Percentiles rank a stretch among this genome's conserved stretches.
Conservation (phyloP, 2,797 vertebrate species). For the Masticophis lateralis region DNA sequence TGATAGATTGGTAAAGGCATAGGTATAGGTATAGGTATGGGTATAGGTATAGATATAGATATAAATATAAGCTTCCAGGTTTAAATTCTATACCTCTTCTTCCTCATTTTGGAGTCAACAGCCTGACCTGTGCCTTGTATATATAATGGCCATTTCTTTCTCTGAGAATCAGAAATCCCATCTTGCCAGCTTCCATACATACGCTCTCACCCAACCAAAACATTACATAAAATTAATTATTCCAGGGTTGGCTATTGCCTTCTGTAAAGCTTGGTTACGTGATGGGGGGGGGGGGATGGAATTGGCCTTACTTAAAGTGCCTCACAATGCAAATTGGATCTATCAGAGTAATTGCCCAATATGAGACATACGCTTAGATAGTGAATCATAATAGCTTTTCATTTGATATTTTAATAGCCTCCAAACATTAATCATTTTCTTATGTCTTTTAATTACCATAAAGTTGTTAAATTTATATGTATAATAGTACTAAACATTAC, state of each 20-base stretch:
- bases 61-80: not conserved
- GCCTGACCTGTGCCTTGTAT: not conserved
- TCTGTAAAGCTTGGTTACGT: rapidly evolving
- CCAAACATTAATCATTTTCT: conserved; percentile 62
- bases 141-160: not conserved
- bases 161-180: not conserved
- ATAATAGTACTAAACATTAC: conserved; percentile 58
- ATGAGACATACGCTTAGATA: conserved; percentile 38
- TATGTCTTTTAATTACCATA: conserved; percentile 59
- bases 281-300: conserved; percentile 29
- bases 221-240: not conserved
- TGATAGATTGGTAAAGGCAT: no score
- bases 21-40: no score
- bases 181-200: not conserved
- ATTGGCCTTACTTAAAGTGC: conserved; percentile 37
- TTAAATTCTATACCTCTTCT: not conserved
- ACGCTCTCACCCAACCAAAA: not conserved
- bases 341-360: conserved; percentile 31
- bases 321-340: conserved; percentile 28
- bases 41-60: not conserved
- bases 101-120: not conserved
- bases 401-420: conserved; percentile 51
- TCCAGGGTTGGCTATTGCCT: conserved; percentile 1
- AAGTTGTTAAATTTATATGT: conserved; percentile 50
- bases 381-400: conserved; percentile 50